Evolutionary conservation across 2,888 invertebrate species (phyloP).

Genomic region (Halocaridina rubra): DNA sequence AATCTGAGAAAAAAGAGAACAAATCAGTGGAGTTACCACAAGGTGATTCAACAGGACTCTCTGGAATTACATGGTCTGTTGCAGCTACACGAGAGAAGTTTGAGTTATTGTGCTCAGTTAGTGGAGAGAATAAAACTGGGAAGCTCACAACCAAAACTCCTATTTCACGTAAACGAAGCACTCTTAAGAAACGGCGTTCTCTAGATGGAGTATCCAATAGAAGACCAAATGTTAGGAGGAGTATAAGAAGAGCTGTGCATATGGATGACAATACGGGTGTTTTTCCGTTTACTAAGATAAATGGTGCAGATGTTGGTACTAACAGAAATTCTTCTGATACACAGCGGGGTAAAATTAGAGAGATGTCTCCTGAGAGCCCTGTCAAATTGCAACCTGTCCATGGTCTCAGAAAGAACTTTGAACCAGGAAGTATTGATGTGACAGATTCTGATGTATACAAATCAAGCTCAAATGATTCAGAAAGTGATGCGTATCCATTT

Average conservation of each 20-base stretch:
- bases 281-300: too few relatives aligned
- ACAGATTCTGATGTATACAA: not conserved
- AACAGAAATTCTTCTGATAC: not conserved
- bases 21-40: not conserved
- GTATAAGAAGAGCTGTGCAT: not conserved
- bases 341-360: not conserved
- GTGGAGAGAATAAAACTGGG: constrained; percentile 33
- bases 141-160: constrained; percentile 43
- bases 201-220: not conserved
- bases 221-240: not conserved
- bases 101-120: constrained; percentile 24
- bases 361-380: not conserved
- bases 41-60: not conserved
- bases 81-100: constrained; percentile 47
- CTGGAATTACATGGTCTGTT: constrained; percentile 41
- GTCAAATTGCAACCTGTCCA: not conserved
- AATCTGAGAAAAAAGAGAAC: not conserved
- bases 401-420: not conserved
- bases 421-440: not conserved
- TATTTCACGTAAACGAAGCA: constrained; percentile 21
- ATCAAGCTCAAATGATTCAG: not conserved
- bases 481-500: not conserved
- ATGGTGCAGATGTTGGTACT: not conserved
- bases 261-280: not conserved
- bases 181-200: constrained; percentile 27